Evolutionary conservation across 2,113 vertebrate genomes (phyloP).

Genomic region (Pampusana beccarii): DNA sequence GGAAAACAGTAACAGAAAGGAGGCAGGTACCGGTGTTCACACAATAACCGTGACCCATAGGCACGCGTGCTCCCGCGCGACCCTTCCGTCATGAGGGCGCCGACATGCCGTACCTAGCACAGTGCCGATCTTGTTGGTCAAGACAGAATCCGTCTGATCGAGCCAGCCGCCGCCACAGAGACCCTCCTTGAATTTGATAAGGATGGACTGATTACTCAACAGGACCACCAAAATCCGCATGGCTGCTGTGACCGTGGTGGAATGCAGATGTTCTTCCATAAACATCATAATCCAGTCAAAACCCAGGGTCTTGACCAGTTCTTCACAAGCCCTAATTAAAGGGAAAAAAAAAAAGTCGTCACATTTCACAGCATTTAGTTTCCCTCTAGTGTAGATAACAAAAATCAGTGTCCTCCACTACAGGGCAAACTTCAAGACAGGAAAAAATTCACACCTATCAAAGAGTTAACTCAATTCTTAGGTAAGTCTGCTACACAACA

Average conservation of each 20-base stretch:
- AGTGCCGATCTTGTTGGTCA: conserved; percentile 97
- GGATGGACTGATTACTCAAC: conserved; percentile 90
- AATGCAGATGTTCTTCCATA: conserved; percentile 96
- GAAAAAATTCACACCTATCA: neutral
- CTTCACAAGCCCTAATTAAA: conserved; percentile 91
- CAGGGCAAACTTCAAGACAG: neutral
- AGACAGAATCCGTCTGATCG: conserved; percentile 95
- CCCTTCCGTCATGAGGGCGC: rapidly evolving
- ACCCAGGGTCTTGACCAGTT: conserved; percentile 90
- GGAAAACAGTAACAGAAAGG: neutral
- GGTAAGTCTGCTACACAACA: neutral
- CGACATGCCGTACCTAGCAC: conserved; percentile 87
- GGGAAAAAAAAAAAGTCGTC: neutral
- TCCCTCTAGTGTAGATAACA: neutral
- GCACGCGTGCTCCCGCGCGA: rapidly evolving
- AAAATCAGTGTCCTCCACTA: neutral
- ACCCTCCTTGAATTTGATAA: conserved; percentile 94
- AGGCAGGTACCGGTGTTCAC: neutral
- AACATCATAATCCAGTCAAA: conserved; percentile 98
- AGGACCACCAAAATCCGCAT: conserved; percentile 93
- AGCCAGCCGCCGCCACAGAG: conserved; percentile 95
- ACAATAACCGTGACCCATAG: neutral
- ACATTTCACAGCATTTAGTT: neutral
- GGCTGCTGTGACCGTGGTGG: conserved; percentile 90
- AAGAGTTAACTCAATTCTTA: neutral